Evolutionary conservation across 2,888 invertebrate species (phyloP).

Genomic region (Podotricha telesiphe): DNA sequence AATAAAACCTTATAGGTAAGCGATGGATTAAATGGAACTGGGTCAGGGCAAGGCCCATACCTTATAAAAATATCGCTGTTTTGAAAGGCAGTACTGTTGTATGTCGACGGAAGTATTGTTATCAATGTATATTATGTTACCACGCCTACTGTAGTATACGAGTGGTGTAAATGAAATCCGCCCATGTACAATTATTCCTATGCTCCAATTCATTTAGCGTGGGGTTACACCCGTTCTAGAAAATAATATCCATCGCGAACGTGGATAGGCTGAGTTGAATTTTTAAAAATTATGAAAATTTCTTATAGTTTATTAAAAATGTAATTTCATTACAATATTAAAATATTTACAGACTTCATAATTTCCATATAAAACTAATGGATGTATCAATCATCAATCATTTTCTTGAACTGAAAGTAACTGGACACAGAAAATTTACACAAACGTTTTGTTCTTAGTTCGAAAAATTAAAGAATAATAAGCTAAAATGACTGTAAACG

Average conservation of each 20-base stretch:
- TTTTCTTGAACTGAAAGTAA: neutral
- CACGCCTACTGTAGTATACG: conserved; percentile 25
- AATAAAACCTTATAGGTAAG: conserved; percentile 84
- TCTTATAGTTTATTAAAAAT: conserved; percentile 6
- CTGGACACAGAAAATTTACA: neutral
- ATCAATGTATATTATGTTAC: conserved; percentile 37
- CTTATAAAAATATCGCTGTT: conserved; percentile 75
- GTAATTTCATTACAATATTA: neutral
- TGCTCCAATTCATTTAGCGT: conserved; percentile 21
- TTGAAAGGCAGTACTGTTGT: conserved; percentile 59
- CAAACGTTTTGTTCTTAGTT: neutral
- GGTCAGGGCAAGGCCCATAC: conserved; percentile 77
- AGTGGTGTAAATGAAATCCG: conserved; percentile 27
- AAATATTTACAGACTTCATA: neutral
- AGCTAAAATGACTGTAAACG: neutral
- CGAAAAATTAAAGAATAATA: neutral
- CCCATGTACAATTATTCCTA: conserved; percentile 15
- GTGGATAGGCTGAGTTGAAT: neutral
- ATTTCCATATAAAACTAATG: neutral
- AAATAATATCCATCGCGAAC: conserved; percentile 16
- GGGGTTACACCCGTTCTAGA: conserved; percentile 9
- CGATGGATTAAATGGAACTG: conserved; percentile 81
- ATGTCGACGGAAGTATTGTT: conserved; percentile 37
- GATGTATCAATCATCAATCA: too few species aligned
- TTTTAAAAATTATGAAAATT: conserved; percentile 8